phyloP scores from a whole-genome alignment of 92 coral and sea anemone genomes.

The Palythoa grandiflora region DNA sequence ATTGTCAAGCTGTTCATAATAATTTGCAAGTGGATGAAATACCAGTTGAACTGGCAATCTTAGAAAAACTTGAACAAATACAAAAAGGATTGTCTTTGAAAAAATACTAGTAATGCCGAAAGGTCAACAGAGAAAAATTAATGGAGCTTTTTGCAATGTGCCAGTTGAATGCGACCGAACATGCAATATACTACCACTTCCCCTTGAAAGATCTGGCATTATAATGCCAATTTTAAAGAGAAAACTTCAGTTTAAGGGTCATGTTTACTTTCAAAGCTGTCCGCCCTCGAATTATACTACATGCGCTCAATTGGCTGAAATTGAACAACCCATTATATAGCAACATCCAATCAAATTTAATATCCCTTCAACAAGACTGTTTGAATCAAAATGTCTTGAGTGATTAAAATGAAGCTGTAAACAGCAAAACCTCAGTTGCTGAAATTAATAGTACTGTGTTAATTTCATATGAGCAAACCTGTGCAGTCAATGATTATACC shows the following conservation, averaged over 20 bases:
- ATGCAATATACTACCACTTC: conserved; percentile 47
- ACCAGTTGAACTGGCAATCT: neutral
- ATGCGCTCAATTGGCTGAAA: conserved; percentile 35
- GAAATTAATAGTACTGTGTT: too few relatives aligned
- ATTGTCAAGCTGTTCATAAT: neutral
- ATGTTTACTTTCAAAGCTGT: conserved; percentile 66
- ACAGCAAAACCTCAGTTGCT: too few relatives aligned
- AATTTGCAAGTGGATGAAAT: neutral
- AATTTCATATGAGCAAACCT: too few relatives aligned
- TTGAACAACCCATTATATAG: neutral
- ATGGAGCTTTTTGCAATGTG: conserved; percentile 1
- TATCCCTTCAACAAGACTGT: conserved; percentile 33
- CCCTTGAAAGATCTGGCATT: conserved; percentile 27
- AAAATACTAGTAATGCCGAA: conserved; percentile 35
- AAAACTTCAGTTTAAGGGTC: conserved; percentile 55
- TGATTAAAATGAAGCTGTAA: too few relatives aligned
- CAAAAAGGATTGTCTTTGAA: conserved; percentile 59
- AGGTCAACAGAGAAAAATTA: conserved; percentile 60
- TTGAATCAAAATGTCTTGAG: neutral
- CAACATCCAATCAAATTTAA: conserved; percentile 12
- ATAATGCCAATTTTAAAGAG: neutral
- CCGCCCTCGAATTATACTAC: conserved; percentile 29
- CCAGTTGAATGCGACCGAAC: neutral
- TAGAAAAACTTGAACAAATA: neutral
- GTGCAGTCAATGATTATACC: neutral